These are phyloP conservation scores for Catonia carolina DNA, from an alignment of 2,888 invertebrate genomes.

Conservation along the genomic window DNA sequence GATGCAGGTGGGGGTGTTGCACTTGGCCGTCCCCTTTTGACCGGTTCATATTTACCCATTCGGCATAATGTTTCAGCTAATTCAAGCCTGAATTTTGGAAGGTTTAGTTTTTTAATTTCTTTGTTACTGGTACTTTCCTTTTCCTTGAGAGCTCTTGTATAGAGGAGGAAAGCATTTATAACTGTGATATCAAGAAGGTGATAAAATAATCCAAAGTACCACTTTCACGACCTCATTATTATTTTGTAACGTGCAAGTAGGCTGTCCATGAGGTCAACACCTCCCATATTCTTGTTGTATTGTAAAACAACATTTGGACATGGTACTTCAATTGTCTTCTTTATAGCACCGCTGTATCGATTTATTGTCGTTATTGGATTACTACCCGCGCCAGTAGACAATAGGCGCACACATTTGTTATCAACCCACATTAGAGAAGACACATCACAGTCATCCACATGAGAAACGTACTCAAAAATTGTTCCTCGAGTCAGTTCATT, in stretches of 20 bases:
- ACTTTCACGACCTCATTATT: not conserved
- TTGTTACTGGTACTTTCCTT: not conserved
- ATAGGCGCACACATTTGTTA: slow-evolving; percentile 38
- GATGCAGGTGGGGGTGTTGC: not conserved
- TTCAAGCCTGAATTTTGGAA: not conserved
- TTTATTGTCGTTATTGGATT: slow-evolving; percentile 37
- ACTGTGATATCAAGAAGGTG: not conserved
- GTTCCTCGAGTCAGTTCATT: too few relatives aligned
- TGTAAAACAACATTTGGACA: slow-evolving; percentile 39
- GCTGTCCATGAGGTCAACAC: slow-evolving; percentile 35
- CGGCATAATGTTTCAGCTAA: slow-evolving; percentile 4
- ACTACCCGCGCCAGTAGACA: slow-evolving; percentile 37
- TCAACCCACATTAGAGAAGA: slow-evolving; percentile 36
- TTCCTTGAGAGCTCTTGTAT: not conserved
- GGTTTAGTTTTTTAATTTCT: slow-evolving; percentile 2
- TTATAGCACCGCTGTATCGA: slow-evolving; percentile 38
- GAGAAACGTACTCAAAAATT: slow-evolving; percentile 13
- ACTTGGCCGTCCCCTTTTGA: slow-evolving; percentile 4
- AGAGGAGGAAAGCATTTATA: slow-evolving; percentile 3
- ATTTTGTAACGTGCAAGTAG: not conserved
- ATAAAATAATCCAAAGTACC: not conserved
- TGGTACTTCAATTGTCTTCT: slow-evolving; percentile 37
- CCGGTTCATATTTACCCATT: not conserved
- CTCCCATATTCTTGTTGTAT: slow-evolving; percentile 41
- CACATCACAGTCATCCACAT: slow-evolving; percentile 17